Evolutionary conservation across 2,888 invertebrate species (phyloP), one percentile per base, ranked within the genome.

Genomic region (Caenorhabditis virilis): DNA sequence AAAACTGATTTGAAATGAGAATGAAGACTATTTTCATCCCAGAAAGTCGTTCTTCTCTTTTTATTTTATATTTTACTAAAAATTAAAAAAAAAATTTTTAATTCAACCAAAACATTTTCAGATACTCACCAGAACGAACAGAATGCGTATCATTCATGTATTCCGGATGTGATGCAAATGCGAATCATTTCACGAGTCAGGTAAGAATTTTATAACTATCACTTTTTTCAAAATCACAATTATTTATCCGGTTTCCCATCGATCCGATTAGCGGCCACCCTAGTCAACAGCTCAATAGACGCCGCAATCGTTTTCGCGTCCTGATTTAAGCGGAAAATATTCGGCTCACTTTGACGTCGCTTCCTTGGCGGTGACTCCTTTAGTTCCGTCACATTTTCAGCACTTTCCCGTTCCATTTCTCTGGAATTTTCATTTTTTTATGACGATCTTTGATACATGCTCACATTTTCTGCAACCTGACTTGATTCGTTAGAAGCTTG

Each of bases 101-200:
- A n/a, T n/a, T n/a, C n/a, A n/a, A n/a, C n/a, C n/a, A n/a, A n/a
- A n/a, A n/a, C n/a, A n/a, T n/a, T n/a, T 74, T 69, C 66, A 66
- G 74, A 48, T 92, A 90, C 84, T 89, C 91, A 73, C 83, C 86
- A 0, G 83, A 85, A 1, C 85, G 87, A 0, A 89, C 89, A 76
- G 84, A 87, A 33, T 93, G 92, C 84, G 87, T 88, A 74, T 87
- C 87, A 74, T 93, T 94, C 85, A 88, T 88, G 23, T 95, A 90
- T 84, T 90, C 91, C 43, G 95, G 95, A 20, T 95, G 95, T 82
- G 88, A 89, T 52, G 94, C 93, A 51, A 97, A 95, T 83, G 89
- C 88, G 18, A 95, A 95, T 82, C 88, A 91, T 84, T 93, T 90
- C 85, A 83, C 83, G 9, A 87, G 88, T 0, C 41, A 65, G 87